Evolutionary conservation across 2,888 invertebrate species (phyloP), one percentile per base, ranked within the genome.

Genomic region (Caenorhabditis angaria): DNA sequence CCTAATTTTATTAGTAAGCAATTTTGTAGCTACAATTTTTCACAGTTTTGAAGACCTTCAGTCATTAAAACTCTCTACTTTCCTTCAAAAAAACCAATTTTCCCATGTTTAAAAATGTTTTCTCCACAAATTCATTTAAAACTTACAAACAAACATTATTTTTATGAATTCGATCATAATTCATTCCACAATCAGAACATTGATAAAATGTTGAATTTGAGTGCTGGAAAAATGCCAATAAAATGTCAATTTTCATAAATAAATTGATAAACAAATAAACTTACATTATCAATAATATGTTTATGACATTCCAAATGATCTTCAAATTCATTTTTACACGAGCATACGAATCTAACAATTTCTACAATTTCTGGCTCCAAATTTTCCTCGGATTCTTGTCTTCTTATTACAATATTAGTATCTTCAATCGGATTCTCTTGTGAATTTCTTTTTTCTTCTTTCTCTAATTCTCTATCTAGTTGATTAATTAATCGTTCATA

Each of bases 271-370:
- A 28, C 2, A 27, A 14, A 14, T n/a, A 5, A 48, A 54, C 51
- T 22, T 20, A 70, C 70, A 47, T 65, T 47, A 24, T 53, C 53
- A 8, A 54, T 47, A 22, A 70, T 56, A 55, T 70, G 70, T 24
- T 35, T 29, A 56, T 70, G 70, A 32, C 70, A 70, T 3, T 70
- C 65, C 0, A 2, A 18, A 35, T 70, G 70, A 6, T 41, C n/a
- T 0, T 41, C 28, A 10, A 56, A 63, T 14, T 24, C 5, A 24
- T 22, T 25, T 29, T 65, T 58, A 56, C 70, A 70, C 1, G 35
- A 24, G 18, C 70, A 70, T 18, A 1, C 4, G 24, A 47, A 61
- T 14, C 32, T 55, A 41, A 18, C 14, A 14, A 41, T 41, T 41
- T 41, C 41, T 41, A 18, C 41, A 14, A 41, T 55, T 54, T 61